phyloP scores from a whole-genome alignment of 2,888 invertebrate species.

The Xanthorhoe designata region DNA sequence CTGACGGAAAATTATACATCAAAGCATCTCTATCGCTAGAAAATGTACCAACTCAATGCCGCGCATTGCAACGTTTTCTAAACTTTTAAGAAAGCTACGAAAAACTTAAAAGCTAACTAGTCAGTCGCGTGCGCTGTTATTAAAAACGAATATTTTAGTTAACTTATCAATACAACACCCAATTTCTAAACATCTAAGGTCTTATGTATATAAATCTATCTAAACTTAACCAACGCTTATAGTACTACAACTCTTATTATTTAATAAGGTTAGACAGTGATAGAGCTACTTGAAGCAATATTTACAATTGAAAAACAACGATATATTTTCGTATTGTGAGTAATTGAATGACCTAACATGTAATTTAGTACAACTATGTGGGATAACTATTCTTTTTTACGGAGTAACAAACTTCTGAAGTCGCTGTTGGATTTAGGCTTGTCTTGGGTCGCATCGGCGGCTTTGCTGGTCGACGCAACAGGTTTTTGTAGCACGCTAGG shows the following conservation, averaged over 20 bases:
- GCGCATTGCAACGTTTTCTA: not conserved
- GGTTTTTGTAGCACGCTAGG: conserved; percentile 76
- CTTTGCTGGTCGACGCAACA: conserved; percentile 60
- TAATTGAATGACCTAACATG: not conserved
- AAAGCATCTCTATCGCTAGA: no score
- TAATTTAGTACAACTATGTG: not conserved
- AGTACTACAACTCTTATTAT: not conserved
- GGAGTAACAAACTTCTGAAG: conserved; percentile 84
- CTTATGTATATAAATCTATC: not conserved
- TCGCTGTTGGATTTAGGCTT: conserved; percentile 72
- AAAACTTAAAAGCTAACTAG: conserved; percentile 20
- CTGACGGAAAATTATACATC: no score
- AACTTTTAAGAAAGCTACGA: conserved; percentile 2
- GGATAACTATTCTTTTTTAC: conserved; percentile 37
- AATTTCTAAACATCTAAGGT: not conserved
- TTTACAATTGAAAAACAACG: not conserved
- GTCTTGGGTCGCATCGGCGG: conserved; percentile 50
- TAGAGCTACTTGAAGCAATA: not conserved
- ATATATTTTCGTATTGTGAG: not conserved
- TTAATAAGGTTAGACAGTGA: not conserved
- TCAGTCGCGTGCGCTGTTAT: conserved; percentile 24
- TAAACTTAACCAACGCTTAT: not conserved
- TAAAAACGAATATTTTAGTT: conserved; percentile 2
- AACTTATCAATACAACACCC: conserved; percentile 4
- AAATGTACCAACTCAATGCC: no score